Conservation (phyloP, 2,888 invertebrate genomes). For the Gortyna flavago region DNA sequence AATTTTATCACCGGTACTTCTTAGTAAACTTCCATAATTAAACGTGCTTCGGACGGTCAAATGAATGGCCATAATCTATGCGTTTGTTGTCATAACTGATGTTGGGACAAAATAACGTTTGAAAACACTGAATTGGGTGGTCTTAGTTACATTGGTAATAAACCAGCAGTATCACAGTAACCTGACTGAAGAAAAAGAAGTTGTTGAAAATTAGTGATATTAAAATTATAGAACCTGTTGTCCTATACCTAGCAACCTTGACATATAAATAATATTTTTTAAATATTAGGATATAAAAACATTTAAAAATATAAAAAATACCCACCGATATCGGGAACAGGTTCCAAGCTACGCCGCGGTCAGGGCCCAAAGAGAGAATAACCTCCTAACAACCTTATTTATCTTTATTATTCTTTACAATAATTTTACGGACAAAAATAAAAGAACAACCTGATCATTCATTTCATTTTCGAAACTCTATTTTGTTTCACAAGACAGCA, state of each 20-base stretch:
- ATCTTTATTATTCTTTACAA: neutral
- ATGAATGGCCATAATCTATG: slow-evolving; percentile 34
- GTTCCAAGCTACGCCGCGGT: too few relatives aligned
- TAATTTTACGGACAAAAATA: neutral
- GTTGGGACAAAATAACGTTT: slow-evolving; percentile 22
- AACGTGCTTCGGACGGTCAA: slow-evolving; percentile 17
- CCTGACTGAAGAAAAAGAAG: neutral
- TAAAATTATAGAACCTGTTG: neutral
- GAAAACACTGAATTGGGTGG: slow-evolving; percentile 40
- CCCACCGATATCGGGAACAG: too few relatives aligned
- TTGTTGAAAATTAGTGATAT: neutral
- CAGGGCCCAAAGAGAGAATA: too few relatives aligned
- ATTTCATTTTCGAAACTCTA: neutral
- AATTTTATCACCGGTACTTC: slow-evolving; percentile 49
- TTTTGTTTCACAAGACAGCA: neutral
- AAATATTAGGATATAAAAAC: too few relatives aligned
- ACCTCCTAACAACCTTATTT: too few relatives aligned
- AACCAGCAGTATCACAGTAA: neutral
- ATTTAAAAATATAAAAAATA: too few relatives aligned
- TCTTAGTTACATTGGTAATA: neutral
- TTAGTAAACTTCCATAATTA: slow-evolving; percentile 42
- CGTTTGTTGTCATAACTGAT: slow-evolving; percentile 39
- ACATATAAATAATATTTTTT: too few relatives aligned
- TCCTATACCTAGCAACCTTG: neutral
- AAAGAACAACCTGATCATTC: neutral